phyloP scores from a whole-genome alignment of 2,888 invertebrate species.

The Patella ulyssiponensis region DNA sequence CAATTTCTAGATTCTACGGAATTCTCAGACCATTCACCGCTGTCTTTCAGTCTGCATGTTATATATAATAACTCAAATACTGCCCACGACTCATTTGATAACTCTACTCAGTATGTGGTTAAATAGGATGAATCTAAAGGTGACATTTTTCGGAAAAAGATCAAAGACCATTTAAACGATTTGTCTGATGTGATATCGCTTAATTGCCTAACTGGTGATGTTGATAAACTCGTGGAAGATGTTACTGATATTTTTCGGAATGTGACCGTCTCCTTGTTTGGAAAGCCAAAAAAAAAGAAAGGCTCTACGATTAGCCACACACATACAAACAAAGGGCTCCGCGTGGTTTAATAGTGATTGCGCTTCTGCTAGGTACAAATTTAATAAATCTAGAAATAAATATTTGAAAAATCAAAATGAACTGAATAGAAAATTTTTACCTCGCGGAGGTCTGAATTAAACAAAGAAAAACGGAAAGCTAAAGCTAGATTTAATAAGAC shows the following conservation, averaged over 20 bases:
- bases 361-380: too few species aligned
- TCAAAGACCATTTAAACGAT: not conserved
- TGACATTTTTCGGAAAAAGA: not conserved
- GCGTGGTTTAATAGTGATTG: too few species aligned
- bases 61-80: not conserved
- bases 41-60: not conserved
- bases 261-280: not conserved
- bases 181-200: not conserved
- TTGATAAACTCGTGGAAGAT: not conserved
- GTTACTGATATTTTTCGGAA: not conserved
- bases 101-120: not conserved
- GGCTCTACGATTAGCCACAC: too few species aligned
- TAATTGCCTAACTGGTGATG: not conserved
- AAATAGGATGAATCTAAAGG: not conserved
- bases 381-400: too few species aligned
- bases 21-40: not conserved
- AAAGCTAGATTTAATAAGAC: not conserved
- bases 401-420: too few species aligned
- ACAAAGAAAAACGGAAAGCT: not conserved
- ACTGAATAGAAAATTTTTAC: not conserved
- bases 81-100: too few species aligned
- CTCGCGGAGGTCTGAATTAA: not conserved
- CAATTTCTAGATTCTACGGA: slow-evolving; percentile 10
- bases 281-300: not conserved
- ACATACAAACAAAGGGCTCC: too few species aligned